phyloP scores from a whole-genome alignment of 2,888 invertebrate genomes.

The Heliconius charithonia region DNA sequence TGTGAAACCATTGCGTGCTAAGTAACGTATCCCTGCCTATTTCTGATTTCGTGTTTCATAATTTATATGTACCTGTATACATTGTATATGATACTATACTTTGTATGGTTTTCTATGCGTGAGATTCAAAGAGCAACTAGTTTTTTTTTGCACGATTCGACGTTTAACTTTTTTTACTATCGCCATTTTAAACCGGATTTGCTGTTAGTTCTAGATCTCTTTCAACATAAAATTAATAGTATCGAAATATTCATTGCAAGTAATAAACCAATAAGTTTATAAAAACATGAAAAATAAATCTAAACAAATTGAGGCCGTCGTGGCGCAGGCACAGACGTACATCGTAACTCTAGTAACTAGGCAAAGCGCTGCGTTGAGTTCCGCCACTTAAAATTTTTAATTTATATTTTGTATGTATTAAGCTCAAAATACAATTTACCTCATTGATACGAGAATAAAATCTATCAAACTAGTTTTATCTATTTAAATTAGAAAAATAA shows the following conservation, averaged over 20 bases:
- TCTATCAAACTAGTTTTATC: too few relatives aligned
- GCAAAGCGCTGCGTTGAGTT: too few relatives aligned
- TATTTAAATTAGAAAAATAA: too few relatives aligned
- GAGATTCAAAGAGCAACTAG: constrained; percentile 11
- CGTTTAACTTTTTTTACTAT: constrained; percentile 17
- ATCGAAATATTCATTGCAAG: constrained; percentile 17
- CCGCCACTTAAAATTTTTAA: too few relatives aligned
- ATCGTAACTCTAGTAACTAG: too few relatives aligned
- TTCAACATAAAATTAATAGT: constrained; percentile 1
- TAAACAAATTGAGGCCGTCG: too few relatives aligned
- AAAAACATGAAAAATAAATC: background rate
- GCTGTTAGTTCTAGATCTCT: constrained; percentile 10
- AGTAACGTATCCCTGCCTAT: too few relatives aligned
- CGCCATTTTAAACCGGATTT: constrained; percentile 16
- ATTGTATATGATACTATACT: background rate
- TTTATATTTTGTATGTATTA: too few relatives aligned
- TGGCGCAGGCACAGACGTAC: too few relatives aligned
- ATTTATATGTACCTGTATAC: background rate
- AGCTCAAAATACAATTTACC: too few relatives aligned
- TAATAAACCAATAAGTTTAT: background rate
- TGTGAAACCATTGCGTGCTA: too few relatives aligned
- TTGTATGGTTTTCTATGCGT: background rate
- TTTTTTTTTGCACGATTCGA: constrained; percentile 13
- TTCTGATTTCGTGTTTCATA: background rate
- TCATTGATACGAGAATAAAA: too few relatives aligned